These are phyloP conservation scores for Lamproptera curius DNA, from an alignment of 2,888 invertebrate species.

Conservation along the genomic window DNA sequence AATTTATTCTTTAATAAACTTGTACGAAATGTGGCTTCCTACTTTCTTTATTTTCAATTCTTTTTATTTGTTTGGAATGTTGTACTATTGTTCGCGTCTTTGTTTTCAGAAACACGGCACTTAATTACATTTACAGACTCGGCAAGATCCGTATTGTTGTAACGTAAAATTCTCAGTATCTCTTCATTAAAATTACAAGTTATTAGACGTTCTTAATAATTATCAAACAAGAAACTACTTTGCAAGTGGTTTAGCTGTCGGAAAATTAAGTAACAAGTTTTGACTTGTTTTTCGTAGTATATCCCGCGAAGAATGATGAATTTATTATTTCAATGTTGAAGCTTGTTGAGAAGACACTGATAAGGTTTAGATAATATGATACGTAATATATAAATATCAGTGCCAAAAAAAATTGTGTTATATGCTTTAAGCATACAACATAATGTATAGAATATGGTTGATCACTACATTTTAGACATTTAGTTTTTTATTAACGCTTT, in stretches of 20 bases:
- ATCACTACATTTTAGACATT: no score
- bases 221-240: background rate
- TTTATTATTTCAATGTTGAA: no score
- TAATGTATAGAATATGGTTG: no score
- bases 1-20: conserved; percentile 48
- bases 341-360: no score
- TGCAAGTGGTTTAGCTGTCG: background rate
- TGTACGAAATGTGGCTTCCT: conserved; percentile 37
- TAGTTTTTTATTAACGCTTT: no score
- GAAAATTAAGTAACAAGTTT: no score
- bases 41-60: conserved; percentile 61
- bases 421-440: no score
- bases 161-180: background rate
- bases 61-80: conserved; percentile 46
- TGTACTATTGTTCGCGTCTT: conserved; percentile 51
- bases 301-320: no score
- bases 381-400: no score
- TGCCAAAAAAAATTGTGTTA: no score
- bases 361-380: no score
- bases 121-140: conserved; percentile 22
- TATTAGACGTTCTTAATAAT: background rate
- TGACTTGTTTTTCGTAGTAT: no score
- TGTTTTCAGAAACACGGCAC: conserved; percentile 39
- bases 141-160: conserved; percentile 7
- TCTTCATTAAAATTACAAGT: background rate